phyloP scores from a whole-genome alignment of 2,113 vertebrate genomes.

The Gymnogyps californianus region DNA sequence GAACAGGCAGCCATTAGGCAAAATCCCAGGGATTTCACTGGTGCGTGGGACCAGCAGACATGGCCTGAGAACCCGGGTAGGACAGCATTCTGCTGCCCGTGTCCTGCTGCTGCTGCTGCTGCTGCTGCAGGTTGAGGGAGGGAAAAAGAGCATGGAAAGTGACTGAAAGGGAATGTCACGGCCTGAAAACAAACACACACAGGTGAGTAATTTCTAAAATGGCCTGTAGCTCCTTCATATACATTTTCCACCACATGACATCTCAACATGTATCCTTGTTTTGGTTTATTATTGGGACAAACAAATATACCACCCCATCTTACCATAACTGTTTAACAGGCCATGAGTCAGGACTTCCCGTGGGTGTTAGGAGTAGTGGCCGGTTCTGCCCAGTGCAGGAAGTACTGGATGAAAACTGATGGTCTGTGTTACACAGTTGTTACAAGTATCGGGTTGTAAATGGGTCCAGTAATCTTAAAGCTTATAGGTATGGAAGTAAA shows the following conservation, averaged over 20 bases:
- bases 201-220: neutral
- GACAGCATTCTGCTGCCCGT: neutral
- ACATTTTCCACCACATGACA: neutral
- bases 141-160: neutral
- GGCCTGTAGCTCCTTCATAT: neutral
- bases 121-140: neutral
- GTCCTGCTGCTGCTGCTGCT: neutral
- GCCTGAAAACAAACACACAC: neutral
- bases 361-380: neutral
- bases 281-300: neutral
- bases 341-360: neutral
- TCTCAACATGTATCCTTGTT: neutral
- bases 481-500: neutral
- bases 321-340: neutral
- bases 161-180: neutral
- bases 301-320: neutral
- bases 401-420: neutral
- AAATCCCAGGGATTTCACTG: neutral
- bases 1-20: neutral
- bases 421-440: neutral
- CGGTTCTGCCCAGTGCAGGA: neutral
- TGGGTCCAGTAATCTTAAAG: neutral
- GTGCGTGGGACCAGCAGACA: fast-evolving
- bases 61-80: neutral
- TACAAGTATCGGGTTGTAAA: neutral